Conservation (phyloP, 1,140 invertebrate species). For the Drosophila kanapiae region DNA sequence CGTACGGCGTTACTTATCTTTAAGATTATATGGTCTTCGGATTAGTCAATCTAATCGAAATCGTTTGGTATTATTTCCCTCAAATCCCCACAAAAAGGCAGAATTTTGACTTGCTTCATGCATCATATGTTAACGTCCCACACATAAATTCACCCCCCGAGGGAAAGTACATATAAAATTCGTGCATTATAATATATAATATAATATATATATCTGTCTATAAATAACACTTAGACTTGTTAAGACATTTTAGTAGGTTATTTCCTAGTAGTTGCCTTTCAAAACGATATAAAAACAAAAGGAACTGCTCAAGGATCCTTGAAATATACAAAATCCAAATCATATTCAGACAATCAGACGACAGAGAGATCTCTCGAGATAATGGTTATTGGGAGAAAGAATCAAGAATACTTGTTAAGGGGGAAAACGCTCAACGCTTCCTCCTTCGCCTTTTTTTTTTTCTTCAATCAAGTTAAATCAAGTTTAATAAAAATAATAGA, state of each 20-base stretch:
- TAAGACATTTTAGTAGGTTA: neutral
- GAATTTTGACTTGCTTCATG: too few species aligned
- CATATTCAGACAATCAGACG: conserved; percentile 16
- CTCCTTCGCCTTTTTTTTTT: neutral
- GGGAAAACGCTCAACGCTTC: neutral
- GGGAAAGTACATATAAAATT: neutral
- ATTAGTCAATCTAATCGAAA: too few species aligned
- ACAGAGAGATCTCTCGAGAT: neutral
- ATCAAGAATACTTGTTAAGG: neutral
- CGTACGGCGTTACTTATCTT: too few species aligned
- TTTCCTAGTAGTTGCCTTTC: neutral
- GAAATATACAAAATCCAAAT: neutral
- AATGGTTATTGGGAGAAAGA: neutral
- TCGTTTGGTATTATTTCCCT: too few species aligned
- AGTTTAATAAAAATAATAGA: neutral
- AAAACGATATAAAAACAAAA: neutral
- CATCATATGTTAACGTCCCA: neutral
- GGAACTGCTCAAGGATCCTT: neutral
- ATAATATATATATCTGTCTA: too few species aligned
- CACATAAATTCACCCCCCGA: neutral
- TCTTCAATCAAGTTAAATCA: conserved; percentile 2
- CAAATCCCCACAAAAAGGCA: too few species aligned
- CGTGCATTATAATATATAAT: neutral
- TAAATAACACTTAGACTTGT: too few species aligned
- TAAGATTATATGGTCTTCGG: too few species aligned